Evolutionary conservation across 2,888 invertebrate species (phyloP), one percentile per base, ranked within the genome.

Genomic region (Tupiocoris notatus): DNA sequence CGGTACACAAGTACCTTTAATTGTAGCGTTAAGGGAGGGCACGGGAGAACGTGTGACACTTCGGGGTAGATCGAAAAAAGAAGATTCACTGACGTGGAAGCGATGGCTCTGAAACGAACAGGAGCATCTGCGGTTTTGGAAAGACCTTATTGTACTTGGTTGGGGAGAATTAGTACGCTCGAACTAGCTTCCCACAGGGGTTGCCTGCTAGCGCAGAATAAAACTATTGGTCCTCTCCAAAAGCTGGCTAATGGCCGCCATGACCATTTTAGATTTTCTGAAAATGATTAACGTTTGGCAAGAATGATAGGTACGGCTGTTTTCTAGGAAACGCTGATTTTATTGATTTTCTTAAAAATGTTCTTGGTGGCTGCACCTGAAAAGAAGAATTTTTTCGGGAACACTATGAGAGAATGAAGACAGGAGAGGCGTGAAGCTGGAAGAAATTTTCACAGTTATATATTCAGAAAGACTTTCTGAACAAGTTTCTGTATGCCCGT

Each of bases 1-100:
- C 9, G 64, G 64, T n/a, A 70, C 70, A 70, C 70, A 70, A 70
- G 70, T 70, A 70, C 54, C 59, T 70, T 70, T 70, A 70, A 70
- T 70, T 70, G 70, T 70, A 24, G 59, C 17, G 70, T 59, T 23
- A 70, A 25, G 58, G 59, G 70, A 59, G 70, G 67, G 20, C 39
- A 18, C 2, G 67, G 39, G 12, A 39, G 12, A 39, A 39, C 39
- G 39, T 39, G 39, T 39, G 39, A 39, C 6, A 39, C 12, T 39
- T 39, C 39, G 6, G 39, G 39, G 39, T 39, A 3, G 39, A 39
- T 39, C 39, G 12, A 39, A 54, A 57, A 16, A 70, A 24, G 59
- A 70, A 21, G 67, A 59, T 70, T 39, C 70, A 59, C 23, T 70
- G 70, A 59, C 70, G 70, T 70, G 70, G 70, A 70, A 70, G 70